Conservation (phyloP, 1,140 invertebrate species). For the Pantala flavescens region DNA sequence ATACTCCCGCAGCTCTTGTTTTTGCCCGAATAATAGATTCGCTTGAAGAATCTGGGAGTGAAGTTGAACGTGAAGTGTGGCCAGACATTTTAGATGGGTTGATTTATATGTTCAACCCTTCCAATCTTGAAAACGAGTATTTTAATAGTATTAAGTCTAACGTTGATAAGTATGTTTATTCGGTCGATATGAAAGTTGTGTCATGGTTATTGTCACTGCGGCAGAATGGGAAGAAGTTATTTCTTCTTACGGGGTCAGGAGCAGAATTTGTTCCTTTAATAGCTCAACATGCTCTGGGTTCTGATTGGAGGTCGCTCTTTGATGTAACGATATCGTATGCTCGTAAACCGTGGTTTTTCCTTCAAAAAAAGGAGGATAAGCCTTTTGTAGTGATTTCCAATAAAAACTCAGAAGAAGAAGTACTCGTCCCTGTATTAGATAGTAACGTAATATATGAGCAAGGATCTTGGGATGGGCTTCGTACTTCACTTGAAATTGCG, state of each 20-base stretch:
- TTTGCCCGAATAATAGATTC: conserved; percentile 63
- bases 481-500: conserved; percentile 40
- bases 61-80: conserved; percentile 43
- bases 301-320: conserved; percentile 60
- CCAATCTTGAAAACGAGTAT: conserved; percentile 52
- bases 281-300: conserved; percentile 51
- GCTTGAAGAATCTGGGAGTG: conserved; percentile 44
- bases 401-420: background rate
- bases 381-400: background rate
- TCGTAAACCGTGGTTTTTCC: conserved; percentile 69
- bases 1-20: conserved; percentile 52
- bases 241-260: conserved; percentile 67
- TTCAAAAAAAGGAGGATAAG: background rate
- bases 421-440: background rate
- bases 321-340: conserved; percentile 61
- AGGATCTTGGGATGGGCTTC: conserved; percentile 42
- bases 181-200: conserved; percentile 45
- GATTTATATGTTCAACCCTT: conserved; percentile 47
- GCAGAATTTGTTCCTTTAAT: conserved; percentile 59
- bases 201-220: conserved; percentile 48
- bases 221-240: conserved; percentile 42
- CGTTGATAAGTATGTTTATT: conserved; percentile 52
- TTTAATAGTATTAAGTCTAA: conserved; percentile 50
- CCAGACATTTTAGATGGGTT: conserved; percentile 52
- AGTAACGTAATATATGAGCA: background rate